These are phyloP conservation scores for Andrena trimmerana DNA, from an alignment of 2,888 invertebrate genomes.

Conservation along the genomic window DNA sequence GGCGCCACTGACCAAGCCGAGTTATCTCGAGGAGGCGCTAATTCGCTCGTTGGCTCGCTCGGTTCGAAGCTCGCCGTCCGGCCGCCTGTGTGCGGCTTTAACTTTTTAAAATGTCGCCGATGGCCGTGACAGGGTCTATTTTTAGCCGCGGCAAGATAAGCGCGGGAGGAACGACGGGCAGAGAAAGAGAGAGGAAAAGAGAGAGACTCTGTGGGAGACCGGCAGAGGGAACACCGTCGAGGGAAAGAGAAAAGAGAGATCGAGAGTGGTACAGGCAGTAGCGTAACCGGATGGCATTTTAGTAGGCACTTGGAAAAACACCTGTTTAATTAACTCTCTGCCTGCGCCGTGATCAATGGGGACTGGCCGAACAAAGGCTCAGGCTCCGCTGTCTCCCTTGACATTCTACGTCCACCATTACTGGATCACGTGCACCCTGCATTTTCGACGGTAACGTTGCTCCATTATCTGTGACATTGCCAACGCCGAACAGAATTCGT, in stretches of 20 bases:
- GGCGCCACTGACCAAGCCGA: conserved; percentile 61
- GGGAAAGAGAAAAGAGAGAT: conserved; percentile 32
- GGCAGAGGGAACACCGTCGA: conserved; percentile 24
- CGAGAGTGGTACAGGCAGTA: conserved; percentile 60
- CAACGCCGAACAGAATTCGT: not conserved
- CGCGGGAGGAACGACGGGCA: conserved; percentile 71
- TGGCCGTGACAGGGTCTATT: conserved; percentile 85
- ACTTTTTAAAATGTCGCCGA: conserved; percentile 84
- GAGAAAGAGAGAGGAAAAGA: conserved; percentile 41
- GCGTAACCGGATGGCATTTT: conserved; percentile 65
- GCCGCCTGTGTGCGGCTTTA: conserved; percentile 73
- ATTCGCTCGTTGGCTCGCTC: conserved; percentile 57
- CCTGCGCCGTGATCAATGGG: conserved; percentile 21
- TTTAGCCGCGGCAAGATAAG: conserved; percentile 84
- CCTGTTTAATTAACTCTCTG: conserved; percentile 66
- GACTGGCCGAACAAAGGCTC: not conserved
- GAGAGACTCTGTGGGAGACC: conserved; percentile 55
- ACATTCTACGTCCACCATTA: not conserved
- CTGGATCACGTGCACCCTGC: not conserved
- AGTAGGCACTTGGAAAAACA: conserved; percentile 62
- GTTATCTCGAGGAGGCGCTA: conserved; percentile 61
- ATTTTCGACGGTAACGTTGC: not conserved
- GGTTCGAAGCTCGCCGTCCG: conserved; percentile 43
- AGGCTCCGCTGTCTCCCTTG: not conserved
- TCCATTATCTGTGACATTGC: not conserved